phyloP scores from a whole-genome alignment of 2,888 invertebrate genomes.

The Drosophila incognita region DNA sequence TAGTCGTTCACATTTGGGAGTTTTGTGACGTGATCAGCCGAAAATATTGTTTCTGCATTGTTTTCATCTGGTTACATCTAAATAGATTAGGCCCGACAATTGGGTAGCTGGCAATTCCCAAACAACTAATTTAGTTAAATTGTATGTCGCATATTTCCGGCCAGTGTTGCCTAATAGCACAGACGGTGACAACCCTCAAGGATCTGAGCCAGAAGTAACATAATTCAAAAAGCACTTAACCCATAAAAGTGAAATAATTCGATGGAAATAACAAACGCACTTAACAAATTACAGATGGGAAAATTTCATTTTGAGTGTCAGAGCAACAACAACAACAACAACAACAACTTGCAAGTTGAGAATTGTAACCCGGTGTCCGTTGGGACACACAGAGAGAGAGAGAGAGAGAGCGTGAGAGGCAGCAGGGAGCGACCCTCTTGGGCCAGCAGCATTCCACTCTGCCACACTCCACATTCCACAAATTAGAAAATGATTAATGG shows the following conservation, averaged over 20 bases:
- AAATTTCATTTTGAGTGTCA: slow-evolving; percentile 83
- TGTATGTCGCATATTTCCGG: slow-evolving; percentile 52
- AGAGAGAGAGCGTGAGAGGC: not conserved
- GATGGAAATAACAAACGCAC: slow-evolving; percentile 83
- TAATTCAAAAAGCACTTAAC: slow-evolving; percentile 77
- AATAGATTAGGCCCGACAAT: not conserved
- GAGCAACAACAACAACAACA: slow-evolving; percentile 19
- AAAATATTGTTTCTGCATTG: not conserved
- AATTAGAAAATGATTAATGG: slow-evolving; percentile 85
- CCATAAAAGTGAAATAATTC: slow-evolving; percentile 81
- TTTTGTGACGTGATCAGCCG: not conserved
- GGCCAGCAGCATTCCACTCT: slow-evolving; percentile 57
- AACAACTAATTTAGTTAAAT: slow-evolving; percentile 71
- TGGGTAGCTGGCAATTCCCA: slow-evolving; percentile 56
- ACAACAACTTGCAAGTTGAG: slow-evolving; percentile 1
- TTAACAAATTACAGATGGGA: slow-evolving; percentile 85
- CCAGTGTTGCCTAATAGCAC: slow-evolving; percentile 52
- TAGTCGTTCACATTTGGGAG: not conserved
- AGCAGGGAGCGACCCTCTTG: slow-evolving; percentile 41
- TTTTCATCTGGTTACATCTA: not conserved
- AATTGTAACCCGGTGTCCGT: slow-evolving; percentile 41
- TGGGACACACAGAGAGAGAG: slow-evolving; percentile 10
- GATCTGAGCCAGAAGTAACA: slow-evolving; percentile 43
- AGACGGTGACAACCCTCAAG: slow-evolving; percentile 43
- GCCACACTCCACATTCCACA: slow-evolving; percentile 82